Percentiles rank a stretch among this genome's conserved stretches.
phyloP scores from a whole-genome alignment of 1,140 invertebrate genomes.

The Amphibalanus amphitrite region DNA sequence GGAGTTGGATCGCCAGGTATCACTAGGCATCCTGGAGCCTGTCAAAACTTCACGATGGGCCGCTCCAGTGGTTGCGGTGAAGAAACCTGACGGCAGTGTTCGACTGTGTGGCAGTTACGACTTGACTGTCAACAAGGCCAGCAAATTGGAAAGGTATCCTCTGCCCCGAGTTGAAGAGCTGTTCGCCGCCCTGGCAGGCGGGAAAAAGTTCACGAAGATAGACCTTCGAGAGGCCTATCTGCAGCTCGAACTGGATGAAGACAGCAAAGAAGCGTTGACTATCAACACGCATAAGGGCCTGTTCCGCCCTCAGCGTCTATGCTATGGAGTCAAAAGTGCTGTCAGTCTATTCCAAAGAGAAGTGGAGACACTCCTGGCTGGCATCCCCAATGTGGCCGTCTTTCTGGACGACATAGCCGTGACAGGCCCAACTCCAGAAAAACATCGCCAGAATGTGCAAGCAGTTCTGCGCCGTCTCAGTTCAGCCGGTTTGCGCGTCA shows the following conservation, averaged over 20 bases:
- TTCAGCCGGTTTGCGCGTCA: no score
- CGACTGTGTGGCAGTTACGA: conserved; percentile 4
- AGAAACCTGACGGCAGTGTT: no score
- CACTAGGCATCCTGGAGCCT: no score
- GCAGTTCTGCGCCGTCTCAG: no score
- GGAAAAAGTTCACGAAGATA: not conserved
- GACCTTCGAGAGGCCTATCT: not conserved
- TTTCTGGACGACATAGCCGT: not conserved
- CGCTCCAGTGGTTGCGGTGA: no score
- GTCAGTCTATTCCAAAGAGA: conserved; percentile 7
- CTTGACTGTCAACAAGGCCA: conserved; percentile 3
- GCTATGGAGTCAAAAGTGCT: not conserved
- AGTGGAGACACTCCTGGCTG: conserved; percentile 2
- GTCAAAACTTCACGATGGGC: no score
- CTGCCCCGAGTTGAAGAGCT: conserved; percentile 9
- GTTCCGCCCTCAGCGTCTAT: not conserved
- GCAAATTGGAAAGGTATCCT: not conserved
- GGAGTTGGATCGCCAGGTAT: no score
- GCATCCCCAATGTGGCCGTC: not conserved
- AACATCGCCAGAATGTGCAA: no score
- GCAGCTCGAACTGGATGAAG: no score
- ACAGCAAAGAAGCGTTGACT: no score
- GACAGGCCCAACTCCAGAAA: no score
- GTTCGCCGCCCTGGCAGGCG: not conserved
- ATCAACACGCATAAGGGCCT: conserved; percentile 7